Percentiles rank a stretch among this genome's conserved stretches.
phyloP scores from a whole-genome alignment of 2,797 vertebrate species.

The Smutsia temminckii region DNA sequence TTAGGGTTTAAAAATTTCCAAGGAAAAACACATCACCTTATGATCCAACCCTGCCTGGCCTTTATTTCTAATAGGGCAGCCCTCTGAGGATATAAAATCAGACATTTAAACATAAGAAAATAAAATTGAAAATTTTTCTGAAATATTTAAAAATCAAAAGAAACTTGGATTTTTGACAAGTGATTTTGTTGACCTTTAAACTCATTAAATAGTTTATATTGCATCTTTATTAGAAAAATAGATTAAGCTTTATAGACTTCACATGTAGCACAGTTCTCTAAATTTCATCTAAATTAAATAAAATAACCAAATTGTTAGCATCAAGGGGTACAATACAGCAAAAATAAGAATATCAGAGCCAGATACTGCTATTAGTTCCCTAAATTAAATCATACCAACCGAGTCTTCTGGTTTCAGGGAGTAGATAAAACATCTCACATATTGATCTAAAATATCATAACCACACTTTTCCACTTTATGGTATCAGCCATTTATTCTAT shows the following conservation, averaged over 20 bases:
- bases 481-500: neutral
- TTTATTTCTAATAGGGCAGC: neutral
- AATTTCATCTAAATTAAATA: neutral
- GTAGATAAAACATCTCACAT: neutral
- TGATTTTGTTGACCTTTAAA: neutral
- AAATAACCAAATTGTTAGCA: neutral
- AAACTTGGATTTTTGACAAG: neutral
- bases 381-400: neutral
- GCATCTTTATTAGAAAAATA: conserved; percentile 28
- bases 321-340: neutral
- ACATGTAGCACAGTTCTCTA: neutral
- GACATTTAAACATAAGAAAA: neutral
- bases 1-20: conserved; percentile 57
- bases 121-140: neutral
- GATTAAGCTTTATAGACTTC: neutral
- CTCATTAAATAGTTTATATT: neutral
- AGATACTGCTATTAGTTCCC: neutral
- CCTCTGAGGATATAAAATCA: neutral
- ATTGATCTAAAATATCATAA: neutral
- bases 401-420: neutral
- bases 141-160: neutral
- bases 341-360: neutral
- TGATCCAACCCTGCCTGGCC: neutral
- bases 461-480: neutral
- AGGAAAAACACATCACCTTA: neutral